phyloP scores from a whole-genome alignment of 2,888 invertebrate genomes.

The Netelia melanura region DNA sequence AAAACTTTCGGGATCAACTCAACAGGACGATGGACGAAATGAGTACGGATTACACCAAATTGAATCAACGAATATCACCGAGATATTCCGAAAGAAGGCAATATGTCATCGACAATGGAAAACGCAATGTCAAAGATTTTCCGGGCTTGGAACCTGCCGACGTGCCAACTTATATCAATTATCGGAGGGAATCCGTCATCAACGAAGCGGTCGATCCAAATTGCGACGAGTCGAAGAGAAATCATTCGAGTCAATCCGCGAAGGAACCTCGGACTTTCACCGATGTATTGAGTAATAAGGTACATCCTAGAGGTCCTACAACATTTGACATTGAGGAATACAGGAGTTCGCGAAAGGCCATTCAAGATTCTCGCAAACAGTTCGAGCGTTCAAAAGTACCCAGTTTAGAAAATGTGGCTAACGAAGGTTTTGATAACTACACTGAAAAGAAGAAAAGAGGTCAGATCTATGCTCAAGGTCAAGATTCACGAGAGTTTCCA shows the following conservation, averaged over 20 bases:
- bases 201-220: conserved; percentile 3
- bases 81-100: conserved; percentile 6
- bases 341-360: conserved; percentile 30
- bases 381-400: conserved; percentile 33
- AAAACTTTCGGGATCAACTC: conserved; percentile 19
- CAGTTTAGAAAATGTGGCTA: conserved; percentile 26
- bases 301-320: conserved; percentile 22
- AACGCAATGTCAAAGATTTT: conserved; percentile 34
- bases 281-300: background rate
- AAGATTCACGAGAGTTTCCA: conserved; percentile 4
- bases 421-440: conserved; percentile 15
- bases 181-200: conserved; percentile 12
- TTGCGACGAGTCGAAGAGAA: conserved; percentile 25
- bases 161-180: background rate
- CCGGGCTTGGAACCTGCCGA: conserved; percentile 10
- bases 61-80: background rate
- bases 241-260: background rate
- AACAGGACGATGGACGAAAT: conserved; percentile 34
- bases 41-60: conserved; percentile 16
- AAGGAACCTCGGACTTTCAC: conserved; percentile 4
- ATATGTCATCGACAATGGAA: background rate
- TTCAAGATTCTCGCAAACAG: conserved; percentile 43
- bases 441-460: conserved; percentile 14
- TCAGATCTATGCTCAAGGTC: conserved; percentile 11
- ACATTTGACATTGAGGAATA: conserved; percentile 44